phyloP scores from a whole-genome alignment of 1,140 invertebrate species.

The Trachelipus rathkii region DNA sequence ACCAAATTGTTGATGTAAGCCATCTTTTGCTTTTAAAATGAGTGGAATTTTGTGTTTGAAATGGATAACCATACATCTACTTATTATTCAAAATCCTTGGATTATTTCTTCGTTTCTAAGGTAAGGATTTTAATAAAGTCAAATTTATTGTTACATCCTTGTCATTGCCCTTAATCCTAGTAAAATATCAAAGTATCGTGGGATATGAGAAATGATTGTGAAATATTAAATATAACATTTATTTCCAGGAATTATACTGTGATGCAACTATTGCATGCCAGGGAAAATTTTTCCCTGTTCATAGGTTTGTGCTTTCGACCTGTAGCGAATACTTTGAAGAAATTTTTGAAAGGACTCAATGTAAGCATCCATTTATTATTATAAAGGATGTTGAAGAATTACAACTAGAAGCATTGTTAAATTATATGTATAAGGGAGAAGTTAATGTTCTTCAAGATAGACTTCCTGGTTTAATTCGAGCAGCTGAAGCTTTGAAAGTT shows the following conservation, averaged over 20 bases:
- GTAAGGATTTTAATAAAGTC: background rate
- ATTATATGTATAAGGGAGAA: conserved; percentile 28
- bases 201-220: no score
- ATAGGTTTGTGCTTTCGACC: conserved; percentile 26
- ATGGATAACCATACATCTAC: conserved; percentile 4
- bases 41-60: background rate
- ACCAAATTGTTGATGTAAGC: no score
- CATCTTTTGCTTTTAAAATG: background rate
- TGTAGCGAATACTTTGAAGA: conserved; percentile 28
- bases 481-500: conserved; percentile 27
- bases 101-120: background rate
- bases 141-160: background rate
- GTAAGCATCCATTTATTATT: conserved; percentile 27
- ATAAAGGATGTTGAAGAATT: conserved; percentile 21
- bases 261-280: conserved; percentile 29
- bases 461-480: conserved; percentile 21
- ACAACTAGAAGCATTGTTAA: conserved; percentile 17
- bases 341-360: conserved; percentile 25
- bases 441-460: conserved; percentile 26
- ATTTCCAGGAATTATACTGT: conserved; percentile 27
- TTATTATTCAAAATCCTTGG: conserved; percentile 1
- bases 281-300: conserved; percentile 27
- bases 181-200: background rate
- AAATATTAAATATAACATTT: background rate
- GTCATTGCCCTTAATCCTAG: no score